These are phyloP conservation scores for Chrysotoxum bicinctum DNA, from an alignment of 2,888 invertebrate species.

Conservation along the genomic window DNA sequence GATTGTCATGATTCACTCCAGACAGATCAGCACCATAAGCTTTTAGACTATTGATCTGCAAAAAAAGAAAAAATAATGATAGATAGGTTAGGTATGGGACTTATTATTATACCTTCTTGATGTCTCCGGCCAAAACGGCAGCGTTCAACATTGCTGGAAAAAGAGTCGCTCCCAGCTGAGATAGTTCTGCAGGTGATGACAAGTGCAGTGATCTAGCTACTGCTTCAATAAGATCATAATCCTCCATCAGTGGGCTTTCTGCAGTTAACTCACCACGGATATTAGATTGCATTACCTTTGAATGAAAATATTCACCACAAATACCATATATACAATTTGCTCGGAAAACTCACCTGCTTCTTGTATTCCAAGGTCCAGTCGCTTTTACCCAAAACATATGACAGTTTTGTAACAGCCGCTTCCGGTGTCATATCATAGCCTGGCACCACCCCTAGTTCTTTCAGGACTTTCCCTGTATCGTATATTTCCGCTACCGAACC, in stretches of 20 bases:
- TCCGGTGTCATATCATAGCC: slow-evolving; percentile 88
- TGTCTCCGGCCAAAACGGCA: slow-evolving; percentile 84
- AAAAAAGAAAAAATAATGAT: neutral
- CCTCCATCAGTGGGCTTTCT: slow-evolving; percentile 78
- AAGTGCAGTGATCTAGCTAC: slow-evolving; percentile 84
- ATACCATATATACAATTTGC: neutral
- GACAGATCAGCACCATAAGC: slow-evolving; percentile 89
- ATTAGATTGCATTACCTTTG: slow-evolving; percentile 89
- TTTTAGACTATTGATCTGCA: slow-evolving; percentile 78
- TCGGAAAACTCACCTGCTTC: slow-evolving; percentile 82
- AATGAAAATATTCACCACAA: slow-evolving; percentile 1
- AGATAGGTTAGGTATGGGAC: neutral
- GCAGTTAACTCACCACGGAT: slow-evolving; percentile 91
- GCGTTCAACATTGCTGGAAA: slow-evolving; percentile 88
- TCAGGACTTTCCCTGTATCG: slow-evolving; percentile 89
- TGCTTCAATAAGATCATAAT: slow-evolving; percentile 84
- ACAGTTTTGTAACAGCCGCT: slow-evolving; percentile 94
- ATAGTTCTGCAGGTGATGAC: slow-evolving; percentile 83
- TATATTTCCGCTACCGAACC: slow-evolving; percentile 92
- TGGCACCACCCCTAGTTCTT: slow-evolving; percentile 78
- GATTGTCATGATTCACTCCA: slow-evolving; percentile 87
- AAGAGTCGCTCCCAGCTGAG: slow-evolving; percentile 84
- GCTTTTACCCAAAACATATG: slow-evolving; percentile 92
- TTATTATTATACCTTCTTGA: slow-evolving; percentile 81
- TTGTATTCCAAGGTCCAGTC: slow-evolving; percentile 86